A percentile compares a stretch with the other conserved stretches of the same genome.
These are phyloP conservation scores for Trissonchulus sp. DNA, from an alignment of 2,888 invertebrate genomes.

Conservation along the genomic window DNA sequence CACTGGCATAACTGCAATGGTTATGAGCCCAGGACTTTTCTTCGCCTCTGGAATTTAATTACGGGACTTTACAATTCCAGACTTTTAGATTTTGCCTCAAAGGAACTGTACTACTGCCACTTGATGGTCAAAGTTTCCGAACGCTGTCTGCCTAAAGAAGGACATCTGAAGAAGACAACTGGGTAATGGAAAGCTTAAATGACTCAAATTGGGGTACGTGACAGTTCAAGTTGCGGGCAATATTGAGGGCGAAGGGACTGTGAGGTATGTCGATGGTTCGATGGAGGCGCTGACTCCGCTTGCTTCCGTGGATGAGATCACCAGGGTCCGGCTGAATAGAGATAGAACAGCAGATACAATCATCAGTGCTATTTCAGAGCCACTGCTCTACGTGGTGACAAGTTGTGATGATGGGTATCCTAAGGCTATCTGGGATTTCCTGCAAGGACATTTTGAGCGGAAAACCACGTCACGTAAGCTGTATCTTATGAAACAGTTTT, in stretches of 20 bases:
- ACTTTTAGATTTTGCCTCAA: too few species aligned
- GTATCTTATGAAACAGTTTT: neutral
- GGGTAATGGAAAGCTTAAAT: neutral
- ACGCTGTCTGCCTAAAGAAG: neutral
- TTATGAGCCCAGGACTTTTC: neutral
- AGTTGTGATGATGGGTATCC: neutral
- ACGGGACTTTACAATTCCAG: neutral
- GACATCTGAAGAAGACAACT: neutral
- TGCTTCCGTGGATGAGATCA: neutral
- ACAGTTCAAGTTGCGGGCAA: neutral
- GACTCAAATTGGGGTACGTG: neutral
- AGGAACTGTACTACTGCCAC: too few species aligned
- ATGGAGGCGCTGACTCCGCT: neutral
- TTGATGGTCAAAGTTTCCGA: too few species aligned
- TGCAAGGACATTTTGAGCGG: neutral
- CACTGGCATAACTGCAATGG: too few species aligned
- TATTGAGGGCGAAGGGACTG: neutral
- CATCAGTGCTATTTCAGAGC: neutral
- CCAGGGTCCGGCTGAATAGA: neutral
- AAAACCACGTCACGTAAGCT: neutral
- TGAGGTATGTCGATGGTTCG: neutral
- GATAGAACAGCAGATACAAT: neutral
- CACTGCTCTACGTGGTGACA: neutral
- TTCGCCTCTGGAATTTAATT: too few species aligned
- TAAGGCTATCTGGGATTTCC: neutral